Evolutionary conservation across 2,113 vertebrate species (phyloP), one percentile per base, ranked within the genome.

Genomic region (Stigmatopora nigra): DNA sequence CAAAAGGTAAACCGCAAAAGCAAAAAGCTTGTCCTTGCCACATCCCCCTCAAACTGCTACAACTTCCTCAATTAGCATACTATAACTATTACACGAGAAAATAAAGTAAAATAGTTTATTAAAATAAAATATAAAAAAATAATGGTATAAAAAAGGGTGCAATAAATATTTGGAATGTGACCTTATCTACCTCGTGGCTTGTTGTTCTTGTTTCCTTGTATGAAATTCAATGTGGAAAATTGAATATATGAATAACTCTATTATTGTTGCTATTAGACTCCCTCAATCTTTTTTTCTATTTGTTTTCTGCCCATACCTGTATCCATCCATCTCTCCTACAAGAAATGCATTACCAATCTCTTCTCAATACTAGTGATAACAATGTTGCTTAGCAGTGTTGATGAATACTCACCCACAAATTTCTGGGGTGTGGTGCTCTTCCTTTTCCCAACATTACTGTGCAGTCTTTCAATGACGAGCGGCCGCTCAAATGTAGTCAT

Each of bases 391-490:
- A 19, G 5, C 19, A 1, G 59, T 45, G 59, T 61, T 61, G 58
- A 56, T 44, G 44, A 45, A 20, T 61, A 90, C 95, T 92, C 90
- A 99, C 97, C 97, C 86, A 99, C 93, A 93, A 99, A 98, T 88
- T 99, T 99, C 87, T 99, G 97, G 77, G 97, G 97, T 60, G 94
- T 97, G 87, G 94, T 96, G 90, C 96, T 99, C 93, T 99, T 99
- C 90, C 97, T 93, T 86, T 99, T 99, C 89, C 94, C 95, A 88
- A 98, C 91, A 75, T 92, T 96, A 88, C 91, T 94, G 55, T 94
- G 92, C 84, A 99, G 88, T 85, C 95, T 93, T 90, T 98, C 97
- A 87, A 97, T 98, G 83, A 97, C 95, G 78, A 96, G 95, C 56
- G 96, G 95, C 87, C 95, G 93, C 82, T 98, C 94, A 87, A 96